Conservation (phyloP, 1,140 invertebrate genomes). For the Pteromalus puparum region DNA sequence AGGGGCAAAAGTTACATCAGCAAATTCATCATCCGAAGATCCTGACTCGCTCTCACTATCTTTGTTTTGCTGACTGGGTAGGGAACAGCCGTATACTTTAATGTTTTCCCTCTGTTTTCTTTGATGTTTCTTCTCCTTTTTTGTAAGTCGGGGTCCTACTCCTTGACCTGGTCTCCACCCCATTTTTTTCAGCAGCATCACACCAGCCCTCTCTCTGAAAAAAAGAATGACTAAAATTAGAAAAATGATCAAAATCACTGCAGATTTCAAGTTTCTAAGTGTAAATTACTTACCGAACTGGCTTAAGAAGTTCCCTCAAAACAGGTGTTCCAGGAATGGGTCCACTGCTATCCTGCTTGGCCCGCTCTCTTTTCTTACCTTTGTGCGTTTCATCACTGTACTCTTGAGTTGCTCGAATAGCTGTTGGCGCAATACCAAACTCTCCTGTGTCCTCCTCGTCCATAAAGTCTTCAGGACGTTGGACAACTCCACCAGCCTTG, state of each 20-base stretch:
- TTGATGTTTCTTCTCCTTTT: constrained; percentile 76
- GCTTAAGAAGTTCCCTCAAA: constrained; percentile 85
- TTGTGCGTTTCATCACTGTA: constrained; percentile 77
- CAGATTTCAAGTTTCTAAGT: neutral
- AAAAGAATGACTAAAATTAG: constrained; percentile 53
- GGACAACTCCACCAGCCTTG: constrained; percentile 76
- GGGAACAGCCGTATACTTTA: constrained; percentile 84
- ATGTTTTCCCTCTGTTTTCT: constrained; percentile 69
- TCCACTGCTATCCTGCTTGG: constrained; percentile 76
- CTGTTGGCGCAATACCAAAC: constrained; percentile 95
- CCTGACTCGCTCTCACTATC: constrained; percentile 69
- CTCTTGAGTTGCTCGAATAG: constrained; percentile 85
- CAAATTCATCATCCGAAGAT: constrained; percentile 79
- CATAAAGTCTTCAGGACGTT: constrained; percentile 96
- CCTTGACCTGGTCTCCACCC: constrained; percentile 95
- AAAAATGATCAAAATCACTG: constrained; percentile 13
- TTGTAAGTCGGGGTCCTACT: constrained; percentile 85
- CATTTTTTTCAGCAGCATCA: constrained; percentile 89
- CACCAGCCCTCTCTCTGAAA: constrained; percentile 89
- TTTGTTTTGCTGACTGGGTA: constrained; percentile 71
- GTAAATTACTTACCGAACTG: constrained; percentile 78
- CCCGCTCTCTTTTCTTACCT: constrained; percentile 74
- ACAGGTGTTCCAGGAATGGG: constrained; percentile 89
- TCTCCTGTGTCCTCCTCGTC: constrained; percentile 97
- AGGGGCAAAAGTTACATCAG: constrained; percentile 86